Evolutionary conservation across 2,888 invertebrate species (phyloP).

Genomic region (Trissonchulus sp.): DNA sequence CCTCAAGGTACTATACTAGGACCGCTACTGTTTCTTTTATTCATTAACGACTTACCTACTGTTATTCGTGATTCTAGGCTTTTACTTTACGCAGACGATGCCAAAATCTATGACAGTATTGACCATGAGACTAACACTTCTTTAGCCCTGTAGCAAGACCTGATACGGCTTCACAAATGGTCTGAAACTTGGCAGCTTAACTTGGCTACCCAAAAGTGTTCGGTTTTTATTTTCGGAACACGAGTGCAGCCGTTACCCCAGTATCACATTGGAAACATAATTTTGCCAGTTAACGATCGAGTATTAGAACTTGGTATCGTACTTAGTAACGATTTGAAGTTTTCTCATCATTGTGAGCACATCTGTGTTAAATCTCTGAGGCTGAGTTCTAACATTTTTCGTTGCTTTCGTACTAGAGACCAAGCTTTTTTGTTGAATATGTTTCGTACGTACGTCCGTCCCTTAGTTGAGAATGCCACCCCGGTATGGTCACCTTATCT

Average conservation of each 20-base stretch:
- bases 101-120: slow-evolving; percentile 13
- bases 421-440: neutral
- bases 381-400: slow-evolving; percentile 3
- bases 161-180: neutral
- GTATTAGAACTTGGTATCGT: slow-evolving; percentile 24
- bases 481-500: slow-evolving; percentile 22
- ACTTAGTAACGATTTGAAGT: slow-evolving; percentile 1
- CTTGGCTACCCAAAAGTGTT: neutral
- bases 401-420: neutral
- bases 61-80: neutral
- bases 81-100: slow-evolving; percentile 25
- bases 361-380: slow-evolving; percentile 7
- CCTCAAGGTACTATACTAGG: slow-evolving; percentile 26
- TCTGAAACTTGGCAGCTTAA: slow-evolving; percentile 6
- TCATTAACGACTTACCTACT: slow-evolving; percentile 22
- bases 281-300: neutral
- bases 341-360: slow-evolving; percentile 1
- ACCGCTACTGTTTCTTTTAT: slow-evolving; percentile 17
- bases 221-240: slow-evolving; percentile 3
- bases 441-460: slow-evolving; percentile 7
- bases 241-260: neutral
- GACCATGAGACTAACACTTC: too few species aligned
- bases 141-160: neutral
- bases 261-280: neutral
- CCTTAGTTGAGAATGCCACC: slow-evolving; percentile 21